phyloP scores from a whole-genome alignment of 2,888 invertebrate species.

The Dusona sp. region DNA sequence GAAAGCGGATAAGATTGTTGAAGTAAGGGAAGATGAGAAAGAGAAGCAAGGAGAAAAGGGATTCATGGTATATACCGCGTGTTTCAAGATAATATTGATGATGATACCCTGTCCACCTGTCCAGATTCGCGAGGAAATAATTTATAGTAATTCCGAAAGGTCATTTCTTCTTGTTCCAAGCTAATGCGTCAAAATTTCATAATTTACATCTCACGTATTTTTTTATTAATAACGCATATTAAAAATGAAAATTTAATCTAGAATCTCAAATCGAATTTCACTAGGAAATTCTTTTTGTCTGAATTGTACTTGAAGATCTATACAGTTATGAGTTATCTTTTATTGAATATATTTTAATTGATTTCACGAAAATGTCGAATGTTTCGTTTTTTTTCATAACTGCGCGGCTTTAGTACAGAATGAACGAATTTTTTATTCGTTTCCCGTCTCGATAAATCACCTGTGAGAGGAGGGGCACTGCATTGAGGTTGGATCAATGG shows the following conservation, averaged over 20 bases:
- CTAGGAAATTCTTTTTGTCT: neutral
- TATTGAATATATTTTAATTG: neutral
- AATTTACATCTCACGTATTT: neutral
- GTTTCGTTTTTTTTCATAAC: slow-evolving; percentile 13
- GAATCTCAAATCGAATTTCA: neutral
- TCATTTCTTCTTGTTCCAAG: neutral
- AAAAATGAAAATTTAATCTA: neutral
- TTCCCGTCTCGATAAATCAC: slow-evolving; percentile 58
- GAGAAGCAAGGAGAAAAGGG: neutral
- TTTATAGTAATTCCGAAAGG: slow-evolving; percentile 11
- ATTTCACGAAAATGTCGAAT: neutral
- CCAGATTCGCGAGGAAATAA: slow-evolving; percentile 55
- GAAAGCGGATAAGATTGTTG: neutral
- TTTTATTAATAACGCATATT: neutral
- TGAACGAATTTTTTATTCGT: slow-evolving; percentile 25
- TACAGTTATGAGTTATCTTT: neutral
- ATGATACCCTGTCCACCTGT: slow-evolving; percentile 57
- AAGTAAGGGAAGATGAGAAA: neutral
- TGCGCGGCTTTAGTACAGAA: neutral
- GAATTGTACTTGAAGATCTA: neutral
- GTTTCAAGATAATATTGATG: slow-evolving; percentile 69
- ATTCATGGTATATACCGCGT: slow-evolving; percentile 19
- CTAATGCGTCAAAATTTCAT: neutral
- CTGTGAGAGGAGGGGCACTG: neutral
- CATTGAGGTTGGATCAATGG: slow-evolving; percentile 57